Evolutionary conservation across 2,797 vertebrate species (phyloP).

Genomic region (Hypotaenidia philippensis): DNA sequence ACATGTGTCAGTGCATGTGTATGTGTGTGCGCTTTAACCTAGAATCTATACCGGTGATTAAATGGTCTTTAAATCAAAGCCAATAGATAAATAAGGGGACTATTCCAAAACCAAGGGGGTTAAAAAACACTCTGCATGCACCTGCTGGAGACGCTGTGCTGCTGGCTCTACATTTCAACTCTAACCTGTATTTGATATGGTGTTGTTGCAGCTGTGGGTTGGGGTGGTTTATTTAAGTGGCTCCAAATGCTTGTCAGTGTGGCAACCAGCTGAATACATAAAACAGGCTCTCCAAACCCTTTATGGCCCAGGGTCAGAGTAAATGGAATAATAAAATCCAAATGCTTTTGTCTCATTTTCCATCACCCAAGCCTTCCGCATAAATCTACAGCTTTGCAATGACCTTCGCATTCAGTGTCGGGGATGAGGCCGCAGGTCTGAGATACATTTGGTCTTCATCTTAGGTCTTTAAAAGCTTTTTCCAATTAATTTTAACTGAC

Average conservation of each 20-base stretch:
- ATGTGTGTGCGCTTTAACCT: not conserved
- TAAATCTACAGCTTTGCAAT: conserved; percentile 93
- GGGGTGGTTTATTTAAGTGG: conserved; percentile 98
- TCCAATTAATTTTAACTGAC: conserved; percentile 89
- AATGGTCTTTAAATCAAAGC: conserved; percentile 56
- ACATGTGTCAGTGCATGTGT: not conserved
- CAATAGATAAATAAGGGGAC: conserved; percentile 46
- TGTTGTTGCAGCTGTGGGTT: conserved; percentile 98
- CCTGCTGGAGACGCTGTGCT: conserved; percentile 93
- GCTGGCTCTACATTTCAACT: conserved; percentile 88
- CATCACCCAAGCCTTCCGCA: conserved; percentile 86
- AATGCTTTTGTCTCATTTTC: conserved; percentile 99
- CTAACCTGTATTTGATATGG: conserved; percentile 96
- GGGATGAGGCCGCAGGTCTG: conserved; percentile 82
- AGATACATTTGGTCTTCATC: conserved; percentile 85
- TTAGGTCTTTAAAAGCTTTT: conserved; percentile 87
- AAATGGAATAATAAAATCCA: conserved; percentile 99
- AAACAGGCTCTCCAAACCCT: conserved; percentile 99
- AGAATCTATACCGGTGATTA: not conserved
- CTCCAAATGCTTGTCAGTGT: conserved; percentile 99
- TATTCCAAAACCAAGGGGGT: conserved; percentile 59
- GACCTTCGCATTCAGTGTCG: conserved; percentile 88
- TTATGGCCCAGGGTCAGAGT: conserved; percentile 97
- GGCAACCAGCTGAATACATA: conserved; percentile 99
- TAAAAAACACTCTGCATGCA: conserved; percentile 81